Conservation (phyloP, 2,888 invertebrate species). For the Lepas anatifera region DNA sequence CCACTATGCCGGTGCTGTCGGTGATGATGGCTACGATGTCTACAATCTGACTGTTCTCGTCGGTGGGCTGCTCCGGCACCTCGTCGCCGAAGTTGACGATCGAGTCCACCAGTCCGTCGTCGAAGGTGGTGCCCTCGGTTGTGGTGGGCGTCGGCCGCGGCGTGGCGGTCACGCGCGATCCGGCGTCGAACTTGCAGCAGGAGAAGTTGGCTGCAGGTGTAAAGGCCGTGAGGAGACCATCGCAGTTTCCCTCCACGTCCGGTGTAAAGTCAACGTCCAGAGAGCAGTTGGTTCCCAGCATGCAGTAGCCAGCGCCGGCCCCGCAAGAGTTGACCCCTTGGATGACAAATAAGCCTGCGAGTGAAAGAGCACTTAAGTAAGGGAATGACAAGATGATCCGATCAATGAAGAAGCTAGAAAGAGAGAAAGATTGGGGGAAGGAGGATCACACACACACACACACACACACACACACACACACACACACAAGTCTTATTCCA, state of each 20-base stretch:
- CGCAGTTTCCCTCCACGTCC: slow-evolving; percentile 32
- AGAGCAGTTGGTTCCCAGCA: slow-evolving; percentile 34
- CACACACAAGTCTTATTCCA: too few relatives aligned
- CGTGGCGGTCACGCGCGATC: not conserved
- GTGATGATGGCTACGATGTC: slow-evolving; percentile 25
- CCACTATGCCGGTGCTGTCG: slow-evolving; percentile 24
- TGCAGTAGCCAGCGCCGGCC: slow-evolving; percentile 34
- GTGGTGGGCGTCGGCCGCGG: slow-evolving; percentile 10
- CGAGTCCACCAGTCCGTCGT: slow-evolving; percentile 1
- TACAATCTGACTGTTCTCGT: slow-evolving; percentile 17
- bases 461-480: too few relatives aligned
- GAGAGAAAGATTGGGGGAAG: too few relatives aligned
- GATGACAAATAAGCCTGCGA: slow-evolving; percentile 34
- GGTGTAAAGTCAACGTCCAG: slow-evolving; percentile 35
- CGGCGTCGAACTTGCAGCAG: slow-evolving; percentile 29
- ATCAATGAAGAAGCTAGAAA: too few relatives aligned
- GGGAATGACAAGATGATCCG: too few relatives aligned
- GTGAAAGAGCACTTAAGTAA: too few relatives aligned
- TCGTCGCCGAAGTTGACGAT: slow-evolving; percentile 5
- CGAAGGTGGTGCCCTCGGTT: slow-evolving; percentile 7
- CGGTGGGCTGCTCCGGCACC: not conserved
- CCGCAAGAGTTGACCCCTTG: slow-evolving; percentile 35
- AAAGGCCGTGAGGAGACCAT: slow-evolving; percentile 34
- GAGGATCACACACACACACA: too few relatives aligned
- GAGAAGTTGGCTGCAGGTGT: slow-evolving; percentile 33